phyloP scores from a whole-genome alignment of 2,888 invertebrate species.

The Nymphalis urticae region DNA sequence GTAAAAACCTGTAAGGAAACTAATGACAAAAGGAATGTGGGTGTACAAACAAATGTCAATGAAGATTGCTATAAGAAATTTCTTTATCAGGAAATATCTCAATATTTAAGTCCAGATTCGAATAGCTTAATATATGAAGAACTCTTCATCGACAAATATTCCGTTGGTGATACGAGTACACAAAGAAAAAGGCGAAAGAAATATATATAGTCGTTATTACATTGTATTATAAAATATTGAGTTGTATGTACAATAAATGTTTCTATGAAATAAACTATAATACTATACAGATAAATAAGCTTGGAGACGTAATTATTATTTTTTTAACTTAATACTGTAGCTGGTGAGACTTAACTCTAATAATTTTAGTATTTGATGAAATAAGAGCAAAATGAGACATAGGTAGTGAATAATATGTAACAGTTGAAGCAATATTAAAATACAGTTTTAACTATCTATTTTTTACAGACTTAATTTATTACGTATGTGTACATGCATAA shows the following conservation, averaged over 20 bases:
- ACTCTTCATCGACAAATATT: slow-evolving; percentile 63
- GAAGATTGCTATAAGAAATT: slow-evolving; percentile 58
- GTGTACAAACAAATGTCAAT: slow-evolving; percentile 53
- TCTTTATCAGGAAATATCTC: slow-evolving; percentile 66
- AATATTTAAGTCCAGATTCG: slow-evolving; percentile 60
- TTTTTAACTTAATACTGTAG: too few relatives aligned
- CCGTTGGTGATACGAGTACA: slow-evolving; percentile 33
- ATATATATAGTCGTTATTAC: slow-evolving; percentile 36
- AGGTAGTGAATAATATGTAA: too few relatives aligned
- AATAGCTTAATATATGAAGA: slow-evolving; percentile 70
- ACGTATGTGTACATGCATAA: too few relatives aligned
- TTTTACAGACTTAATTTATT: too few relatives aligned
- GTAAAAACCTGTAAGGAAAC: slow-evolving; percentile 23
- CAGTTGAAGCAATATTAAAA: too few relatives aligned
- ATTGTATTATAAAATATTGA: not conserved
- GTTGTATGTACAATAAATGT: not conserved
- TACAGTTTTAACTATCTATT: too few relatives aligned
- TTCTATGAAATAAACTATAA: slow-evolving; percentile 1
- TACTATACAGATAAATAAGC: too few relatives aligned
- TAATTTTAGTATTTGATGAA: too few relatives aligned
- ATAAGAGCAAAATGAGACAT: too few relatives aligned
- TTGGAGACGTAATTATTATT: too few relatives aligned
- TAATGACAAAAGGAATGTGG: slow-evolving; percentile 41
- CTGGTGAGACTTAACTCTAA: too few relatives aligned
- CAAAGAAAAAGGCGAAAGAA: slow-evolving; percentile 52